Percentiles rank a stretch among this genome's conserved stretches.
phyloP scores from a whole-genome alignment of 2,113 vertebrate species.

The Pristiophorus japonicus region DNA sequence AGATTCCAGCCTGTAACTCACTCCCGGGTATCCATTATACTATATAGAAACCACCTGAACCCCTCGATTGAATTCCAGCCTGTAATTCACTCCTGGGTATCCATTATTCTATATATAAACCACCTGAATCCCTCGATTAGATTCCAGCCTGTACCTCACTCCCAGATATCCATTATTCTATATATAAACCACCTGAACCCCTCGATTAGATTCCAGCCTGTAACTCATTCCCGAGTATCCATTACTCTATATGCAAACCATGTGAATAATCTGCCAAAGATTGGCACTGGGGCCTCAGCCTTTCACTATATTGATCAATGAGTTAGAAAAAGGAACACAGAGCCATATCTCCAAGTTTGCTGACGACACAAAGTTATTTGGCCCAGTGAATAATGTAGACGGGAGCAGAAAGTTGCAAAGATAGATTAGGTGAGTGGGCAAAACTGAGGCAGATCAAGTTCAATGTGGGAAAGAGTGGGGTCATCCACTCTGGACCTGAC shows the following conservation, averaged over 20 bases:
- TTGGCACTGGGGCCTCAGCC: neutral
- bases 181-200: neutral
- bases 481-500: neutral
- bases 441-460: neutral
- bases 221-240: neutral
- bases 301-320: neutral
- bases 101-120: neutral
- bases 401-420: neutral
- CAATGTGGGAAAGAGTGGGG: neutral
- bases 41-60: neutral
- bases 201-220: neutral
- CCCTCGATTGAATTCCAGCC: neutral
- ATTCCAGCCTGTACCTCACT: neutral
- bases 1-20: neutral
- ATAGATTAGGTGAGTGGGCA: neutral
- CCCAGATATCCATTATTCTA: neutral
- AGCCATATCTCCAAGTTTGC: neutral
- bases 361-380: neutral
- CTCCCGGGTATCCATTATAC: neutral
- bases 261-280: neutral
- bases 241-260: neutral
- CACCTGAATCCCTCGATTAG: neutral
- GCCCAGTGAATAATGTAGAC: neutral
- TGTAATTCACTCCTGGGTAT: neutral
- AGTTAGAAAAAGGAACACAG: neutral